Conservation (phyloP, 2,888 invertebrate species). For the Clistopyga incitator region DNA sequence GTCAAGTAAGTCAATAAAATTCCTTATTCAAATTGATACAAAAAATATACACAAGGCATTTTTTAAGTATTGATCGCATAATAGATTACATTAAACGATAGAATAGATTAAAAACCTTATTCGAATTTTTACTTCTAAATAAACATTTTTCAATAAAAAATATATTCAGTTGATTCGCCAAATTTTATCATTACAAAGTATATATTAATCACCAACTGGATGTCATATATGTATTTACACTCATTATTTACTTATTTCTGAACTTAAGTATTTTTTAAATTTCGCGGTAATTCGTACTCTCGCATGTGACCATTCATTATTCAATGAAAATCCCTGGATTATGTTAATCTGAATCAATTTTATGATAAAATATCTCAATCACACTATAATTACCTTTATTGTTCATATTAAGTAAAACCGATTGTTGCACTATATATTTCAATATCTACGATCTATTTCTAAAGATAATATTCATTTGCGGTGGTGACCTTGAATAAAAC, state of each 20-base stretch:
- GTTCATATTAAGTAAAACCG: neutral
- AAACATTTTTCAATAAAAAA: too few relatives aligned
- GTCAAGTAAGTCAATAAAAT: too few relatives aligned
- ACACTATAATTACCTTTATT: neutral
- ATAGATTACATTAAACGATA: too few relatives aligned
- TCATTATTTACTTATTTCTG: neutral
- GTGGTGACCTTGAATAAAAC: neutral
- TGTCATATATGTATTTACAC: neutral
- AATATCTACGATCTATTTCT: neutral
- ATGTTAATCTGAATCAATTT: neutral
- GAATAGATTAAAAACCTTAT: too few relatives aligned
- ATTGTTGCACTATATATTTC: neutral
- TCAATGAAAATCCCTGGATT: neutral
- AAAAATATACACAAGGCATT: too few relatives aligned
- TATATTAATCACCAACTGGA: too few relatives aligned
- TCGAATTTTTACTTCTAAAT: too few relatives aligned
- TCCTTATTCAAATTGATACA: too few relatives aligned
- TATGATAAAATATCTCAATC: neutral
- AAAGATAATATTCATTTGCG: neutral
- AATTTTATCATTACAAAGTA: too few relatives aligned
- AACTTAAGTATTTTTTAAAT: neutral
- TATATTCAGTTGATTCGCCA: too few relatives aligned
- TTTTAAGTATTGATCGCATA: too few relatives aligned
- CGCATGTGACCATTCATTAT: neutral
- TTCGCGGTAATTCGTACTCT: neutral